phyloP scores from a whole-genome alignment of 2,888 invertebrate genomes.

The Artemia sinica region DNA sequence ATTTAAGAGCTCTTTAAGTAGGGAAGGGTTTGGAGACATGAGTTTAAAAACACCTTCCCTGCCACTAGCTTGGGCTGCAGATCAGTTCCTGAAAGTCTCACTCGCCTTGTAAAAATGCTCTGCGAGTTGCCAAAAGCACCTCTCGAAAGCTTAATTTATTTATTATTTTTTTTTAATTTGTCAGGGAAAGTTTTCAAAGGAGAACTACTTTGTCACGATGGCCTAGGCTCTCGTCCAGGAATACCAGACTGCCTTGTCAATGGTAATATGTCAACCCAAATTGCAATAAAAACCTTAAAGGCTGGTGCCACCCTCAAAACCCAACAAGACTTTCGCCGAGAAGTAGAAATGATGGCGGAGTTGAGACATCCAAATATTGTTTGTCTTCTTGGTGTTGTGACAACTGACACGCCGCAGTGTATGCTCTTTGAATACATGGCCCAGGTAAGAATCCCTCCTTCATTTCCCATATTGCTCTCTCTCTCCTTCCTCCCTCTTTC shows the following conservation, averaged over 20 bases:
- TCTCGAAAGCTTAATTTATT: not conserved
- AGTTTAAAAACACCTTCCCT: too few species aligned
- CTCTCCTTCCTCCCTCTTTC: not conserved
- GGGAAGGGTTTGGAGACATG: too few species aligned
- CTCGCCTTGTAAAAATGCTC: not conserved
- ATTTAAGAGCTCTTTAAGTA: too few species aligned
- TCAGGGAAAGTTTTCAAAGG: constrained; percentile 82
- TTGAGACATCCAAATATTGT: constrained; percentile 82
- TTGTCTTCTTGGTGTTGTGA: constrained; percentile 55
- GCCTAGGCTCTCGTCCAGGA: constrained; percentile 28
- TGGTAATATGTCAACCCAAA: constrained; percentile 42
- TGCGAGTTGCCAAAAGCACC: not conserved
- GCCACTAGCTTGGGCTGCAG: too few species aligned
- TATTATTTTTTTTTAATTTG: constrained; percentile 23
- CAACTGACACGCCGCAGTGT: constrained; percentile 73
- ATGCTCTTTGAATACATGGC: constrained; percentile 98
- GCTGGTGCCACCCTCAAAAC: constrained; percentile 81
- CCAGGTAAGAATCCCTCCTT: constrained; percentile 32
- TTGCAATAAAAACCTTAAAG: constrained; percentile 83
- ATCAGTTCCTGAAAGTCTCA: too few species aligned
- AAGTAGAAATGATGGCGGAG: constrained; percentile 85
- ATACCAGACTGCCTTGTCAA: constrained; percentile 40
- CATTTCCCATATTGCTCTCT: not conserved
- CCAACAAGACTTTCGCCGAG: constrained; percentile 75
- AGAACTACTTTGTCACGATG: constrained; percentile 43